Base-by-base conservation (phyloP, 2,888 invertebrate genomes). In the Hirtodrosophila trivittata region DNA sequence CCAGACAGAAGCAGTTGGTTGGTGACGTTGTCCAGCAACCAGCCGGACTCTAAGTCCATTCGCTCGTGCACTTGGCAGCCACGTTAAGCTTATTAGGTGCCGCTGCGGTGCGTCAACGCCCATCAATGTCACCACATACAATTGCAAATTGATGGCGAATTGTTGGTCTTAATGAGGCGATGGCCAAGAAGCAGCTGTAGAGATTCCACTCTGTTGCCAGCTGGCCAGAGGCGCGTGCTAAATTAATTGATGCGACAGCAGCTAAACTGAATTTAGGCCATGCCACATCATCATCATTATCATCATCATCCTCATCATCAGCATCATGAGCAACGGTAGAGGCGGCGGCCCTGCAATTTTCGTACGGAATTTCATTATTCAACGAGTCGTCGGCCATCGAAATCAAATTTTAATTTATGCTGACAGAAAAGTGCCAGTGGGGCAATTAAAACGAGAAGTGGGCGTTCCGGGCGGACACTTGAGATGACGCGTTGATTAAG, bases 341-440 rank as follows among this genome's bases (percentile, higher is more conserved):
- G 39, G 33, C 30, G 39, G 21, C 21, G 42, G 37, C 63, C 66
- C 56, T 51, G 45, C 77, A 63, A 62, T 58, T 66, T 60, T 59
- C 56, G 63, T 49, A 46, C 41, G 59, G 67, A 70, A 70, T 77
- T 77, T 76, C 76, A 77, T 77, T 75, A 78, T 21, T 3, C 68
- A 49, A 64, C 37, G 39, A 65, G 65, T 45, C 47, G 47, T 58
- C 42, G 52, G 62, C 56, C 49, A 54, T 50, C 51, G 59, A 69
- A 73, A 76, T 77, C 76, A 76, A 77, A 77, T 76, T 77, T 77
- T 77, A 80, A 77, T 77, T 77, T 80, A 77, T 77, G 77, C 77
- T 69, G 77, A 80, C 80, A 80, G 69, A 80, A 69, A 80, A 73
- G 73, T 76, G 77, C 69, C 80, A 72, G 64, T 49, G 64, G 76